phyloP scores from a whole-genome alignment of 2,888 invertebrate species.

The Diaperis boleti region DNA sequence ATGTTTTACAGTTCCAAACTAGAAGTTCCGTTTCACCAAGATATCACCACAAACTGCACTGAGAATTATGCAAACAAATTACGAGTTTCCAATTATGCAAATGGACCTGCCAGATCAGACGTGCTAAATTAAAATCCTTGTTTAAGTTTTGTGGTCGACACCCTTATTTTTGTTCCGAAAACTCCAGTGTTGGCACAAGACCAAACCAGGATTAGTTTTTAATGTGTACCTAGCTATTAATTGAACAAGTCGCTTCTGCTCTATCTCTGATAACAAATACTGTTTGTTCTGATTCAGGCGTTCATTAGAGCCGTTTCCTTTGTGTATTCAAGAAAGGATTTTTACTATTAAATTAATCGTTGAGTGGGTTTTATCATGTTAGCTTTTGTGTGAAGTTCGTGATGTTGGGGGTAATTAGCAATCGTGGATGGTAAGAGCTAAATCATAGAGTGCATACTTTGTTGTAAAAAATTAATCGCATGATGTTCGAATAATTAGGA shows the following conservation, averaged over 20 bases:
- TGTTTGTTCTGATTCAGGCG: neutral
- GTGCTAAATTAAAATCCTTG: neutral
- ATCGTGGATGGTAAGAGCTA: no score
- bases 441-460: neutral
- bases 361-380: no score
- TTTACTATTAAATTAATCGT: neutral
- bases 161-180: neutral
- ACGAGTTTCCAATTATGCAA: slow-evolving; percentile 12
- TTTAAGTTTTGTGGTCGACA: neutral
- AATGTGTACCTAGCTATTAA: neutral
- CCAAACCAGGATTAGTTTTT: neutral
- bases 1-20: no score
- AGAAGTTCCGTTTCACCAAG: no score
- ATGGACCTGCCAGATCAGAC: neutral
- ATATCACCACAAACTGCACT: neutral
- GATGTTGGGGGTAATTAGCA: no score
- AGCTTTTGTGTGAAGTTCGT: neutral
- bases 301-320: no score
- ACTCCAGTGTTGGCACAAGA: neutral
- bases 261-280: neutral
- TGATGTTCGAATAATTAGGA: neutral
- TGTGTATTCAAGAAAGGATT: neutral
- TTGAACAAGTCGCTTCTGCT: neutral
- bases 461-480: neutral
- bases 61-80: slow-evolving; percentile 16